Evolutionary conservation across 2,888 invertebrate species (phyloP).

Genomic region (Tipula lateralis): DNA sequence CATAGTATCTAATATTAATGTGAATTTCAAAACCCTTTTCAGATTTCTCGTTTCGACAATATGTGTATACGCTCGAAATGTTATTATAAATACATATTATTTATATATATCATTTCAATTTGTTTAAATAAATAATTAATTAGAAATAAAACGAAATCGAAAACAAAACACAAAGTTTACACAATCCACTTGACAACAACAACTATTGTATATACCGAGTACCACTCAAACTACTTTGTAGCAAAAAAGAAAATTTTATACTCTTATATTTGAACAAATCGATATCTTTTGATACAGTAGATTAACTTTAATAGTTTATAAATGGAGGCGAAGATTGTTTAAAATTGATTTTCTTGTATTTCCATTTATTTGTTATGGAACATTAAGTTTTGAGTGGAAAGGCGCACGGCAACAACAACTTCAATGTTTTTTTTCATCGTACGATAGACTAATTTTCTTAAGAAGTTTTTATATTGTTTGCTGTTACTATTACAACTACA

Average conservation of each 20-base stretch:
- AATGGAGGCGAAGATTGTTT: conserved; percentile 24
- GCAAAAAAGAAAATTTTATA: neutral
- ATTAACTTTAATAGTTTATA: conserved; percentile 24
- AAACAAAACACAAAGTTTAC: neutral
- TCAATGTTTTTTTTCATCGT: neutral
- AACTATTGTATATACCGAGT: too few species aligned
- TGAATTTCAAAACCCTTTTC: too few species aligned
- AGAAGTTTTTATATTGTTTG: neutral
- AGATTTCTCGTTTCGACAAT: too few species aligned
- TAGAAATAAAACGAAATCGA: neutral
- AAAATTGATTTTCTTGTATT: conserved; percentile 11
- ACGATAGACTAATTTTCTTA: neutral
- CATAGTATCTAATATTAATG: too few species aligned
- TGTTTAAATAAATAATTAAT: neutral
- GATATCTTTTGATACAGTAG: conserved; percentile 11
- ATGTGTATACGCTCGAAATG: too few species aligned
- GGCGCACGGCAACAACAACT: neutral
- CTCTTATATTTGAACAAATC: neutral
- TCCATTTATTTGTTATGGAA: neutral
- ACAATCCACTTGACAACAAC: neutral
- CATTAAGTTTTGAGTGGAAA: neutral
- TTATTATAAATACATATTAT: too few species aligned
- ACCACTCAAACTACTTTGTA: neutral
- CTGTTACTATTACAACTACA: neutral
- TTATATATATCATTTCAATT: neutral